Base-by-base conservation (phyloP, 2,888 invertebrate genomes). In the Tuta absoluta region DNA sequence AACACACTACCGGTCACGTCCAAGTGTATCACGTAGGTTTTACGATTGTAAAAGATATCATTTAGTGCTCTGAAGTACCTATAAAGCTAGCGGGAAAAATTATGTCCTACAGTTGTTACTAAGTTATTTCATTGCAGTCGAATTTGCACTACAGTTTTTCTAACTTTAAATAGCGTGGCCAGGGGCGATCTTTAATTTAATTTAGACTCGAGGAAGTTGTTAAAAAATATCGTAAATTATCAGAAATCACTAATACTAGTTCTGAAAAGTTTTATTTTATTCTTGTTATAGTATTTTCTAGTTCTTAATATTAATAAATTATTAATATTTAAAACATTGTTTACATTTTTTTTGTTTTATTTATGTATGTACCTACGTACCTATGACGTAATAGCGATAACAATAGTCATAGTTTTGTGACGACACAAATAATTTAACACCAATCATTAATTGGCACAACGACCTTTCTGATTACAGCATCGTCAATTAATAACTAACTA, bases 141-240 rank as follows among this genome's bases (percentile, higher is more conserved):
- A n/a, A n/a, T n/a, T n/a, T n/a, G n/a, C n/a, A n/a, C n/a, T n/a
- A n/a, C n/a, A n/a, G n/a, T 75, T 74, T 75, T 76, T 74, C 63
- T 67, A 68, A 75, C 65, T 72, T 72, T 75, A 77, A 70, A 71
- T 65, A 78, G 73, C 82, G 78, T 80, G 78, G 74, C 79, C 81
- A 84, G 77, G 79, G 82, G 75, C 85, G 75, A 69, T 70, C 67
- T 61, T 62, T 62, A 60, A 67, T 70, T n/a, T 75, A 77, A 69
- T 79, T 75, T 79, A 80, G 78, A 80, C 74, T 69, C n/a, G 51
- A 79, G 79, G 78, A 81, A 83, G 69, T 75, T 56, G 49, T 17
- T 17, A 45, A 17, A 17, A 45, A 1, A 17, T 45, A 45, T 45
- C 17, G 17, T 4, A 17, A 45, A 4, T n/a, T 17, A 17, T 45